Percentiles rank a stretch among this genome's conserved stretches.
Evolutionary conservation across 2,888 invertebrate species (phyloP).

Genomic region (Pharmacophagus antenor): DNA sequence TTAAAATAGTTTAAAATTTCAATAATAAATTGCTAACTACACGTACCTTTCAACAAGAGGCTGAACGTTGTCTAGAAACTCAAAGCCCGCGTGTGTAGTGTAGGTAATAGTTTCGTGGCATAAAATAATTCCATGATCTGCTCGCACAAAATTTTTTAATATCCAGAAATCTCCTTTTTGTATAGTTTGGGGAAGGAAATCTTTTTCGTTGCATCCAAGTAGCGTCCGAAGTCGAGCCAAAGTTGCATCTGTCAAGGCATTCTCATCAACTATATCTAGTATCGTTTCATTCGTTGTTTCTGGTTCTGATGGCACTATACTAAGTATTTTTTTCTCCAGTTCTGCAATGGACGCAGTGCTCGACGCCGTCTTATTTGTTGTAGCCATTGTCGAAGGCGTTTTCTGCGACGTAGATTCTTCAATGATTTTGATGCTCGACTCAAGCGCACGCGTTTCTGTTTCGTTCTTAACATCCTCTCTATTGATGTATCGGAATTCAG

Average conservation of each 20-base stretch:
- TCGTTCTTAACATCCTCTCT: slow-evolving; percentile 55
- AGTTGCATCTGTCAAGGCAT: slow-evolving; percentile 61
- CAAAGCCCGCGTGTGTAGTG: slow-evolving; percentile 95
- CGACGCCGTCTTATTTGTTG: slow-evolving; percentile 66
- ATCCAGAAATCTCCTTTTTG: slow-evolving; percentile 94
- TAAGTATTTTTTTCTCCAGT: slow-evolving; percentile 59
- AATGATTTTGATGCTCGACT: slow-evolving; percentile 46
- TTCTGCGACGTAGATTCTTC: slow-evolving; percentile 69
- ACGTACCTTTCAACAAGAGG: slow-evolving; percentile 88
- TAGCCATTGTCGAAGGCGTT: slow-evolving; percentile 65
- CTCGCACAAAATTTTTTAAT: slow-evolving; percentile 90
- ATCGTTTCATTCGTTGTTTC: slow-evolving; percentile 57
- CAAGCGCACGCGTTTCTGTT: slow-evolving; percentile 49
- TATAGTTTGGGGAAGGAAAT: slow-evolving; percentile 80
- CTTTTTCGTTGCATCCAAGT: slow-evolving; percentile 84
- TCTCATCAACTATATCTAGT: slow-evolving; percentile 63
- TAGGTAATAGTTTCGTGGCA: slow-evolving; percentile 94
- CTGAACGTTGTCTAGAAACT: slow-evolving; percentile 93
- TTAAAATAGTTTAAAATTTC: neutral
- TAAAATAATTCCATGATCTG: slow-evolving; percentile 83
- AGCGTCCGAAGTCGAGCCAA: slow-evolving; percentile 64
- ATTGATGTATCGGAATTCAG: slow-evolving; percentile 55
- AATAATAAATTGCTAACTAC: neutral
- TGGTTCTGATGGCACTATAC: slow-evolving; percentile 56
- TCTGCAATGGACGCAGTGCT: slow-evolving; percentile 65